Evolutionary conservation across 2,113 vertebrate species (phyloP).

Genomic region (Lophura nycthemera): DNA sequence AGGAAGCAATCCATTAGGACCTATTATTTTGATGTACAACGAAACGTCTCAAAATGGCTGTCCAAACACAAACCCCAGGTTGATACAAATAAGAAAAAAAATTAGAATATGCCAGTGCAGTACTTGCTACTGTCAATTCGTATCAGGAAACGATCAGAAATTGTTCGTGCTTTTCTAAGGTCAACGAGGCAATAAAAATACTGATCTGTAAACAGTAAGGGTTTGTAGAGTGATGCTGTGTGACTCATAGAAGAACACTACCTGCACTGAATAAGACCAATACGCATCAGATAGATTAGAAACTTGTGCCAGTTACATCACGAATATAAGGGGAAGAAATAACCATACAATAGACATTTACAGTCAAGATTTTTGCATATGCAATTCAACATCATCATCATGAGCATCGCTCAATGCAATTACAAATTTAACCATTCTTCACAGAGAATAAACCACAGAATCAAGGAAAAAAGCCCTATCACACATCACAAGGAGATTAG

Average conservation of each 20-base stretch:
- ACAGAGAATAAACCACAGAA: neutral
- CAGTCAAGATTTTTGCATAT: neutral
- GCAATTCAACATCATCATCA: neutral
- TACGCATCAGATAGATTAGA: neutral
- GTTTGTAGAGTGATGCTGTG: slow-evolving; percentile 10
- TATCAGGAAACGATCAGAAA: slow-evolving; percentile 35
- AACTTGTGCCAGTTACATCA: neutral
- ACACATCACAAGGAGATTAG: neutral
- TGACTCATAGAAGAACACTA: slow-evolving; percentile 22
- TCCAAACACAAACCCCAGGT: slow-evolving; percentile 47
- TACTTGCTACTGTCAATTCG: slow-evolving; percentile 11
- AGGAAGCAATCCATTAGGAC: slow-evolving; percentile 50
- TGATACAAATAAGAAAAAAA: slow-evolving; percentile 40
- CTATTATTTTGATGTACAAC: slow-evolving; percentile 41
- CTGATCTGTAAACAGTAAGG: neutral
- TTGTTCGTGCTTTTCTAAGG: slow-evolving; percentile 33
- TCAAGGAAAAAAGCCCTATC: neutral
- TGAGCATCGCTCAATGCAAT: neutral
- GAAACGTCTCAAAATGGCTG: slow-evolving; percentile 58
- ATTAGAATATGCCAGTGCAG: neutral
- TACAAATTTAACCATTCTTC: neutral
- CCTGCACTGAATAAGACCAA: neutral
- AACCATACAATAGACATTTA: neutral
- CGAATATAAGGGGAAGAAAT: neutral
- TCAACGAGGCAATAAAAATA: slow-evolving; percentile 47